Conservation (phyloP, 2,888 invertebrate genomes). For the Ischnura elegans region DNA sequence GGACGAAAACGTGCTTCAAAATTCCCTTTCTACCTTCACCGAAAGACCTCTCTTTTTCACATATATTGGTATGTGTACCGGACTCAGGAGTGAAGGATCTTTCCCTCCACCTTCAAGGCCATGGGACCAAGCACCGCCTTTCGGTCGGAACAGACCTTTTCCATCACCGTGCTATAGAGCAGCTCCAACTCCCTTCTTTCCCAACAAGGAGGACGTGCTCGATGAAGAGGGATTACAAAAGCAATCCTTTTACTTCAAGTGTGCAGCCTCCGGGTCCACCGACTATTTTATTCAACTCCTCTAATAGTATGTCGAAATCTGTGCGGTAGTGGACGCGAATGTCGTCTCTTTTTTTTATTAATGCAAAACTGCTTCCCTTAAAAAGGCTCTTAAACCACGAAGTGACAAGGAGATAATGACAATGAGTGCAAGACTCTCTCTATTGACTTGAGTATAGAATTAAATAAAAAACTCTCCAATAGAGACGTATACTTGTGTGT, state of each 20-base stretch:
- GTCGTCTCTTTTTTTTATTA: background rate
- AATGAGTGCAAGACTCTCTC: background rate
- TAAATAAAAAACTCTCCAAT: background rate
- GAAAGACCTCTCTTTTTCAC: too few relatives aligned
- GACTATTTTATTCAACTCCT: background rate
- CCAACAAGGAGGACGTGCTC: background rate
- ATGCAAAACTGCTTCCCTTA: slow-evolving; percentile 3
- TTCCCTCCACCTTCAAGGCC: slow-evolving; percentile 37
- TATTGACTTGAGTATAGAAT: background rate
- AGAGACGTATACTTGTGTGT: slow-evolving; percentile 1
- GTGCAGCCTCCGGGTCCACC: slow-evolving; percentile 37
- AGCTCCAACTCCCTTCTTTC: background rate
- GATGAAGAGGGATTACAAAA: background rate
- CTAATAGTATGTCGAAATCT: background rate
- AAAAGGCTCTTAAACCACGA: background rate
- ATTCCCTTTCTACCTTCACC: background rate
- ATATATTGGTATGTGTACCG: too few relatives aligned
- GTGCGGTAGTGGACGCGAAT: background rate
- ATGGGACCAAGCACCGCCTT: slow-evolving; percentile 3
- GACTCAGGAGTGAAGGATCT: slow-evolving; percentile 40
- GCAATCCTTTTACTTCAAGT: background rate
- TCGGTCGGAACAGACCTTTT: slow-evolving; percentile 20
- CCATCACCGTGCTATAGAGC: slow-evolving; percentile 45
- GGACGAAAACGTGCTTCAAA: slow-evolving; percentile 1
- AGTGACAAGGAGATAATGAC: background rate